Percentiles rank a stretch among this genome's conserved stretches.
Evolutionary conservation across 2,113 vertebrate genomes (phyloP).

Genomic region (Chinchilla lanigera): DNA sequence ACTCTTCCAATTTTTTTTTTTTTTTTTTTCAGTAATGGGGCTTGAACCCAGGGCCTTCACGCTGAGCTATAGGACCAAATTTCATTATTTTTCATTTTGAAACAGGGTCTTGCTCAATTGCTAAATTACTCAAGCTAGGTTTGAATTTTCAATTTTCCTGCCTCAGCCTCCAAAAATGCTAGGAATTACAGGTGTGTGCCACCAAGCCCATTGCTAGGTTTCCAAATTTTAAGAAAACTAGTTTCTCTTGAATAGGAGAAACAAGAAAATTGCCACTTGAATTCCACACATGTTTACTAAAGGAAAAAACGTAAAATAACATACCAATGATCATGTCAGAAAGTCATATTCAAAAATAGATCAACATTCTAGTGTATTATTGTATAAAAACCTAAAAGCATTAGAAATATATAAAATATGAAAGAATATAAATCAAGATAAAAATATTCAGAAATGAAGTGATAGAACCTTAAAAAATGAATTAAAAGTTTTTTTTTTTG

Average conservation of each 20-base stretch:
- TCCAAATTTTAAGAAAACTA: conserved; percentile 23
- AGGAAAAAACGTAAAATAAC: neutral
- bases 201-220: neutral
- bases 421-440: neutral
- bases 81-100: neutral
- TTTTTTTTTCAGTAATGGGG: neutral
- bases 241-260: neutral
- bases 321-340: neutral
- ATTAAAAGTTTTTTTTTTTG: neutral
- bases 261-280: neutral
- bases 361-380: neutral
- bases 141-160: neutral
- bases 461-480: neutral
- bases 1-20: neutral
- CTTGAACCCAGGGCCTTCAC: neutral
- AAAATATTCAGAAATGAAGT: conserved; percentile 46
- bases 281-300: neutral
- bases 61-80: no score
- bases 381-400: neutral
- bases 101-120: neutral
- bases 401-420: neutral
- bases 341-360: neutral
- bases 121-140: neutral
- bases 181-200: neutral
- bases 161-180: neutral